Percentiles rank a stretch among this genome's conserved stretches.
These are phyloP conservation scores for human DNA, from an alignment of 2,113 vertebrate species.

Conservation along the genomic window DNA sequence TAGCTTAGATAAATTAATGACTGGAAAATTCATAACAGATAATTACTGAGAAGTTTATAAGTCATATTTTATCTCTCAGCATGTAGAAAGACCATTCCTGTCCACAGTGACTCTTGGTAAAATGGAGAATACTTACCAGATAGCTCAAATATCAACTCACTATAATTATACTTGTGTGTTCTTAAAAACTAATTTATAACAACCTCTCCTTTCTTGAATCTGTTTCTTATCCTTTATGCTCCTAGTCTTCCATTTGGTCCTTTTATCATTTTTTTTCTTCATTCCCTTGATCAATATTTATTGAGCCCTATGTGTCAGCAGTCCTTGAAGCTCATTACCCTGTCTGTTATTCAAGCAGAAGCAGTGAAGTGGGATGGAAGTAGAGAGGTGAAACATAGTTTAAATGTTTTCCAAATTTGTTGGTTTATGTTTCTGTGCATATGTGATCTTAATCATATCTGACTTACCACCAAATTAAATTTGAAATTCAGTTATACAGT, in stretches of 20 bases:
- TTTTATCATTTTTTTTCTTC: neutral
- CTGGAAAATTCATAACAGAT: neutral
- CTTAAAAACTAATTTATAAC: neutral
- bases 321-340: neutral
- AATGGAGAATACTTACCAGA: neutral
- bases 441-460: neutral
- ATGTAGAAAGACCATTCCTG: neutral
- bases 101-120: neutral
- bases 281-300: neutral
- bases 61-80: neutral
- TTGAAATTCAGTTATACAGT: neutral
- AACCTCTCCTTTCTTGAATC: neutral
- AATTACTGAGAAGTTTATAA: neutral
- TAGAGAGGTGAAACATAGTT: neutral
- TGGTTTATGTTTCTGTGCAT: neutral
- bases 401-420: neutral
- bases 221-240: neutral
- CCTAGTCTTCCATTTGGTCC: neutral
- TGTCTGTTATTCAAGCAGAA: neutral
- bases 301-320: neutral
- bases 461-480: slow-evolving; percentile 15
- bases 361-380: neutral
- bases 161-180: neutral
- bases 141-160: neutral
- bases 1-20: neutral